phyloP scores from a whole-genome alignment of 2,113 vertebrate genomes.

The Ranitomeya variabilis region DNA sequence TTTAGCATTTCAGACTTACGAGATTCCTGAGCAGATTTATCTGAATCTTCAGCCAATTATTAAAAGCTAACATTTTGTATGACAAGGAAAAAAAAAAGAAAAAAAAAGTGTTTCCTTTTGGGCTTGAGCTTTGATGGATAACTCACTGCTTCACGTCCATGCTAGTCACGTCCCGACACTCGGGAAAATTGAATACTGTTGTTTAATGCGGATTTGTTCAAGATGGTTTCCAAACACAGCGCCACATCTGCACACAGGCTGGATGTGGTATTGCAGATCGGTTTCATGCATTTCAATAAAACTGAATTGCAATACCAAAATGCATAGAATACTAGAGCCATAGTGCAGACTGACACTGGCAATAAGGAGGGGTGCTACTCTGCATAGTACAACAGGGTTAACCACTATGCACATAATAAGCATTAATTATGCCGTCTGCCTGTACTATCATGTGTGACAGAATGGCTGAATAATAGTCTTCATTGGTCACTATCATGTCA shows the following conservation, averaged over 20 bases:
- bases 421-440: too few relatives aligned
- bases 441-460: too few relatives aligned
- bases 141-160: background rate
- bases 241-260: background rate
- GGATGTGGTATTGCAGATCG: background rate
- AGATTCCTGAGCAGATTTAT: constrained; percentile 54
- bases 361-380: background rate
- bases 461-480: too few relatives aligned
- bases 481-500: too few relatives aligned
- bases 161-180: background rate
- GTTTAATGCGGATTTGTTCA: background rate
- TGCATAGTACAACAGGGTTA: background rate
- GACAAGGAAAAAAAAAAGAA: background rate
- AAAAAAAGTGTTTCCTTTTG: constrained; percentile 36
- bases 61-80: constrained; percentile 51
- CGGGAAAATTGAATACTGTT: background rate
- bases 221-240: background rate
- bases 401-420: too few relatives aligned
- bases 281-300: background rate
- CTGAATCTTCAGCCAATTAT: constrained; percentile 46
- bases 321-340: background rate
- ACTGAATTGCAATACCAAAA: background rate
- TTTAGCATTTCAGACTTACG: constrained; percentile 48
- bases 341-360: background rate
- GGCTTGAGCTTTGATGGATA: constrained; percentile 19